Evolutionary conservation across 2,113 vertebrate genomes (phyloP).

Genomic region (Puffinus mauretanicus): DNA sequence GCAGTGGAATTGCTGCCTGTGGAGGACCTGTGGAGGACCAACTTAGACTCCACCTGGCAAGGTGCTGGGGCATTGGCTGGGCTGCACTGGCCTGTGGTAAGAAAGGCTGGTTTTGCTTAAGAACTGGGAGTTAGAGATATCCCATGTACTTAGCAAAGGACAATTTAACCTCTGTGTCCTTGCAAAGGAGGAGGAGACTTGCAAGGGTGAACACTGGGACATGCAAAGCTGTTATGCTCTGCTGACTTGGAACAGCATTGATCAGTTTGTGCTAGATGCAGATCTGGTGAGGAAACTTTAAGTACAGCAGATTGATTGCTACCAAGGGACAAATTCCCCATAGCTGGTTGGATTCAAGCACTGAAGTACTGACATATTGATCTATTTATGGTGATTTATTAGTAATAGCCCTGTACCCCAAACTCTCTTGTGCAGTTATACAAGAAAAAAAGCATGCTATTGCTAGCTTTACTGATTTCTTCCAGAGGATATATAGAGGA

Average conservation of each 20-base stretch:
- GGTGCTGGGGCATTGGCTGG: background rate
- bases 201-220: background rate
- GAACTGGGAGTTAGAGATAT: background rate
- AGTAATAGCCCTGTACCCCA: conserved; percentile 10
- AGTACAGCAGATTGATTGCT: conserved; percentile 55
- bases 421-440: background rate
- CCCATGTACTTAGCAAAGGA: background rate
- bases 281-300: conserved; percentile 36
- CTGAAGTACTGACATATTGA: conserved; percentile 39
- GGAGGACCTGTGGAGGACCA: background rate
- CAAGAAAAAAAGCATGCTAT: background rate
- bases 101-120: background rate
- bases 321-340: conserved; percentile 33
- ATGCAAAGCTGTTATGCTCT: background rate
- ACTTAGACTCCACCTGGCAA: background rate
- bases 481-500: background rate
- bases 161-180: background rate
- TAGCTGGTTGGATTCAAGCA: conserved; percentile 20
- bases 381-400: conserved; percentile 44
- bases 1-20: background rate
- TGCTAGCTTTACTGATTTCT: background rate
- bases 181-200: background rate
- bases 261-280: conserved; percentile 43
- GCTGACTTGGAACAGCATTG: conserved; percentile 34
- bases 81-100: background rate